Evolutionary conservation across 2,113 vertebrate genomes (phyloP).

Genomic region (Myxocyprinus asiaticus): DNA sequence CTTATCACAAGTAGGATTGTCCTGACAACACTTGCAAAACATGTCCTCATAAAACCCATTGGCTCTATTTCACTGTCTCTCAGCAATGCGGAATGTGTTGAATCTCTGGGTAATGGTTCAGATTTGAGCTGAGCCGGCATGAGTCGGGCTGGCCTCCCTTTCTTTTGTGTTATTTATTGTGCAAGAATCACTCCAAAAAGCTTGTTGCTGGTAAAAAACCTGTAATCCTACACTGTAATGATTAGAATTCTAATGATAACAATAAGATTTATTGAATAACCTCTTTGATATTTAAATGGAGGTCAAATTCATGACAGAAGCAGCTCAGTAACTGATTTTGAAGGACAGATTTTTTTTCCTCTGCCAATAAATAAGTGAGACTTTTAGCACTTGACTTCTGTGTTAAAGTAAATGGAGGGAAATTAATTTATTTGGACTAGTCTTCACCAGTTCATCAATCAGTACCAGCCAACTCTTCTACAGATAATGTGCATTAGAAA

Average conservation of each 20-base stretch:
- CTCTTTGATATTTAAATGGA: too few relatives aligned
- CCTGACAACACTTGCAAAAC: conserved; percentile 40
- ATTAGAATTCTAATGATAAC: neutral
- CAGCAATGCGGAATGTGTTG: conserved; percentile 26
- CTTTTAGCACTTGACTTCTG: too few relatives aligned
- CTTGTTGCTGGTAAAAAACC: neutral
- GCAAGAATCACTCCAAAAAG: neutral
- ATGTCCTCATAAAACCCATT: conserved; percentile 23
- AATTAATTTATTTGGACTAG: conserved; percentile 24
- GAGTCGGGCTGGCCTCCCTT: neutral
- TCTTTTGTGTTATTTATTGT: neutral
- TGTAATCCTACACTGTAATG: neutral
- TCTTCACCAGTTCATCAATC: neutral
- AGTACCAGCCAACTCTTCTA: neutral
- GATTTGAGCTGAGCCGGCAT: neutral
- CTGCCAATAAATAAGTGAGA: too few relatives aligned
- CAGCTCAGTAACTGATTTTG: conserved; percentile 55
- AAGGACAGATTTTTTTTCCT: conserved; percentile 10
- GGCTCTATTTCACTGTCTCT: conserved; percentile 27
- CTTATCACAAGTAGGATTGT: conserved; percentile 27
- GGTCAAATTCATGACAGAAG: conserved; percentile 56
- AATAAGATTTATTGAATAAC: neutral
- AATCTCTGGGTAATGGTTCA: conserved; percentile 18
- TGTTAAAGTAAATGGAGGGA: conserved; percentile 26
- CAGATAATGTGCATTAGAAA: too few relatives aligned